These are phyloP conservation scores for Schizothorax lantsangensis DNA, from an alignment of 2,797 vertebrate genomes.

Conservation along the genomic window DNA sequence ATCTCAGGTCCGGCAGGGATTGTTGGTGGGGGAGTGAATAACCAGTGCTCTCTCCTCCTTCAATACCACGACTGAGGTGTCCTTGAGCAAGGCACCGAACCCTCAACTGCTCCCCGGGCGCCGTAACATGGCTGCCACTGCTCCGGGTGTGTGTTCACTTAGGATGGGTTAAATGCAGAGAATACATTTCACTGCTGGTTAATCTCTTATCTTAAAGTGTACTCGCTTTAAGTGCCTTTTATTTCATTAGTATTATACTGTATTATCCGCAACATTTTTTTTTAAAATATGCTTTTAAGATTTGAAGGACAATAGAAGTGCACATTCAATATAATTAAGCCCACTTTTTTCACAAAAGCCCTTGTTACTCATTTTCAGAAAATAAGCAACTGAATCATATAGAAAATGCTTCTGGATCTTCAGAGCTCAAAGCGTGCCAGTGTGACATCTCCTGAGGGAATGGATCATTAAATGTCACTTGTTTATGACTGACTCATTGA, in stretches of 20 bases:
- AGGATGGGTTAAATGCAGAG: too few relatives aligned
- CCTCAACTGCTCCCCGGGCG: too few relatives aligned
- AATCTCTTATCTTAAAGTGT: too few relatives aligned
- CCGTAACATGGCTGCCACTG: too few relatives aligned
- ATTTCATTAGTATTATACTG: background rate
- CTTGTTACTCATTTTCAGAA: background rate
- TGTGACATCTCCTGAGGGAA: background rate
- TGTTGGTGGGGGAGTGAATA: too few relatives aligned
- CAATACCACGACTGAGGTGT: too few relatives aligned
- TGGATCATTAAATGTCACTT: slow-evolving; percentile 22
- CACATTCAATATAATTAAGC: background rate
- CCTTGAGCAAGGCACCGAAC: too few relatives aligned
- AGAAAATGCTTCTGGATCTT: slow-evolving; percentile 5
- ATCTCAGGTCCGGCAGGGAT: too few relatives aligned
- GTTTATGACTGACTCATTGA: slow-evolving; percentile 15
- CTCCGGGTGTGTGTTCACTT: too few relatives aligned
- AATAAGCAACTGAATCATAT: slow-evolving; percentile 16
- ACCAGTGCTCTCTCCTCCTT: too few relatives aligned
- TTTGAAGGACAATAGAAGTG: background rate
- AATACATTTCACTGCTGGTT: too few relatives aligned
- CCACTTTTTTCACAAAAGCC: background rate
- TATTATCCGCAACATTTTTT: background rate
- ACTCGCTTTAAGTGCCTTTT: background rate
- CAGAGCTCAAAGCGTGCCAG: background rate
- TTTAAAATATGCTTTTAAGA: background rate